phyloP scores from a whole-genome alignment of 2,797 vertebrate genomes.

The Sylvilagus floridanus region DNA sequence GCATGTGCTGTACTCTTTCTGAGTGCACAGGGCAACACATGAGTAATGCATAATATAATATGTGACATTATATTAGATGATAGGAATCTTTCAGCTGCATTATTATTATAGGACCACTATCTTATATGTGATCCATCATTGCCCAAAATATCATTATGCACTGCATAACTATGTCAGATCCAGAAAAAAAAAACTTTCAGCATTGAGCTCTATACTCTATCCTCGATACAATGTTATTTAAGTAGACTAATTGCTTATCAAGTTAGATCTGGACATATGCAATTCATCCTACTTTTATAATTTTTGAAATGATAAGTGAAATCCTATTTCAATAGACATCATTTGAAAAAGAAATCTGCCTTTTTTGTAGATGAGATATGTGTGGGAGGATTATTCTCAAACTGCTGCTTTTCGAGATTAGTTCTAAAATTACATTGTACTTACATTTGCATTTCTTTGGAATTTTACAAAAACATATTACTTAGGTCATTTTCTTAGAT shows the following conservation, averaged over 20 bases:
- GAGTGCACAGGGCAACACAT: background rate
- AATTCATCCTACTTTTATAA: constrained; percentile 33
- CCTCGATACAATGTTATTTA: background rate
- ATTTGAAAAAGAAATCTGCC: background rate
- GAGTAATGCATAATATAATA: background rate
- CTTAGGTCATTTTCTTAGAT: constrained; percentile 50
- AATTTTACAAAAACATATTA: constrained; percentile 55
- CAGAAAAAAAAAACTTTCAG: background rate
- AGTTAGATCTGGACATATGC: constrained; percentile 33
- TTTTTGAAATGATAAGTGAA: constrained; percentile 46
- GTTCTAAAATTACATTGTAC: constrained; percentile 58
- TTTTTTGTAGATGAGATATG: background rate
- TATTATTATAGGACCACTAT: background rate
- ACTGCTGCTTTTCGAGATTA: constrained; percentile 27
- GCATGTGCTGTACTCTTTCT: background rate
- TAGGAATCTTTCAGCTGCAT: background rate
- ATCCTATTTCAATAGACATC: background rate
- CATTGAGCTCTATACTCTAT: background rate
- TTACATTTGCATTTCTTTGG: constrained; percentile 50
- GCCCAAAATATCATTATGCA: background rate
- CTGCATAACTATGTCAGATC: background rate
- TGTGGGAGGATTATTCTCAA: constrained; percentile 29
- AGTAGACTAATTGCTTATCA: constrained; percentile 8
- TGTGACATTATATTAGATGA: background rate
- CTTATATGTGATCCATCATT: background rate